phyloP scores from a whole-genome alignment of 2,888 invertebrate genomes.

The Camptogramma bilineatum region DNA sequence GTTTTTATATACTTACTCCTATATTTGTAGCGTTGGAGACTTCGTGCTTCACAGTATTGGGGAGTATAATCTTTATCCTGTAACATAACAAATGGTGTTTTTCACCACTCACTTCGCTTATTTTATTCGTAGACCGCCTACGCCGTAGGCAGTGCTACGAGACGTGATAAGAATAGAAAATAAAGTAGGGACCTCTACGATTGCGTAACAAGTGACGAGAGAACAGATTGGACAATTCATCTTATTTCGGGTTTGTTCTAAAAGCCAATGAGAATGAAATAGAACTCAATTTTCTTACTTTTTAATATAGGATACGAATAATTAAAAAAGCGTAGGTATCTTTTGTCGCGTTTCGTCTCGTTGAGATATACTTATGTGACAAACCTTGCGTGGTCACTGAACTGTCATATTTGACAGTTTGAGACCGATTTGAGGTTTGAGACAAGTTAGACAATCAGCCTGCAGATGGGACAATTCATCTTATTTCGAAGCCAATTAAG shows the following conservation, averaged over 20 bases:
- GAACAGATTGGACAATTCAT: not conserved
- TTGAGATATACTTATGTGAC: no score
- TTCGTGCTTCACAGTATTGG: slow-evolving; percentile 59
- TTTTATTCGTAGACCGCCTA: slow-evolving; percentile 3
- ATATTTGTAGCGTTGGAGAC: slow-evolving; percentile 57
- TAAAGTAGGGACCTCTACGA: not conserved
- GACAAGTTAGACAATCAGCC: no score
- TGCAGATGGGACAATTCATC: not conserved
- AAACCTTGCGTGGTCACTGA: no score
- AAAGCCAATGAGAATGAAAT: not conserved
- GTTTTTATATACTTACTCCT: slow-evolving; percentile 58
- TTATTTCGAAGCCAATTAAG: no score
- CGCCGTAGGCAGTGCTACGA: slow-evolving; percentile 3
- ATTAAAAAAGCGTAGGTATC: no score
- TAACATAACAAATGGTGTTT: slow-evolving; percentile 39
- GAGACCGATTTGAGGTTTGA: no score
- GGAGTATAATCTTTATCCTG: slow-evolving; percentile 71
- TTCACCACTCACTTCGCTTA: not conserved
- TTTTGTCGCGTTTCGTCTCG: no score
- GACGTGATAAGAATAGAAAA: not conserved
- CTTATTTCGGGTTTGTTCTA: no score
- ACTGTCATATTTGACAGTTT: no score
- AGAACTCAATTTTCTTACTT: no score
- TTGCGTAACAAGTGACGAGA: not conserved
- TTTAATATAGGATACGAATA: not conserved